These are phyloP conservation scores for Amphibalanus amphitrite DNA, from an alignment of 1,140 invertebrate genomes.

Conservation along the genomic window DNA sequence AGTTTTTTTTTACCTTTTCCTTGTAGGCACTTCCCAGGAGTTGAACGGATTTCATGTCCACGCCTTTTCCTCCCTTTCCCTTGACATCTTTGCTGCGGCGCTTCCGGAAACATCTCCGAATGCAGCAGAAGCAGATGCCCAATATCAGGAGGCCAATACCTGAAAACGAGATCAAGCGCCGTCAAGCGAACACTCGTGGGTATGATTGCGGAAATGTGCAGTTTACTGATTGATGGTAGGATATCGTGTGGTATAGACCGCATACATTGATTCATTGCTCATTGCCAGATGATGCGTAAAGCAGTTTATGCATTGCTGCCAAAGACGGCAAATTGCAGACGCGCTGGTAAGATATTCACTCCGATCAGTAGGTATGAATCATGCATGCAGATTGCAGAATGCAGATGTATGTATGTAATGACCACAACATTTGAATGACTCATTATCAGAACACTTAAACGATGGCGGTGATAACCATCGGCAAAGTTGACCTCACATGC, in stretches of 20 bases:
- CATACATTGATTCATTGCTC: not conserved
- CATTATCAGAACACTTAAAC: too few species aligned
- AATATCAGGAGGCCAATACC: slow-evolving; percentile 60
- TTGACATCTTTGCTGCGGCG: slow-evolving; percentile 87
- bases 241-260: not conserved
- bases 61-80: slow-evolving; percentile 81
- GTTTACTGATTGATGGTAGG: not conserved
- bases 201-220: slow-evolving; percentile 3
- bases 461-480: too few species aligned
- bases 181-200: too few species aligned
- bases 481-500: too few species aligned
- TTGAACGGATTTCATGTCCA: slow-evolving; percentile 91
- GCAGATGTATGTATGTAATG: too few species aligned
- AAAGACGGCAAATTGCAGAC: not conserved
- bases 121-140: slow-evolving; percentile 81
- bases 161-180: slow-evolving; percentile 20
- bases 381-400: too few species aligned
- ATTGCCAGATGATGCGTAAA: not conserved
- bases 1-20: slow-evolving; percentile 62
- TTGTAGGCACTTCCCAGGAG: slow-evolving; percentile 88
- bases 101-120: slow-evolving; percentile 84
- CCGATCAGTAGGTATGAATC: too few species aligned
- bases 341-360: too few species aligned
- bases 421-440: too few species aligned
- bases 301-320: not conserved